Evolutionary conservation across 92 coral and sea anemone species (phyloP).

Genomic region (Zoanthus sociatus): DNA sequence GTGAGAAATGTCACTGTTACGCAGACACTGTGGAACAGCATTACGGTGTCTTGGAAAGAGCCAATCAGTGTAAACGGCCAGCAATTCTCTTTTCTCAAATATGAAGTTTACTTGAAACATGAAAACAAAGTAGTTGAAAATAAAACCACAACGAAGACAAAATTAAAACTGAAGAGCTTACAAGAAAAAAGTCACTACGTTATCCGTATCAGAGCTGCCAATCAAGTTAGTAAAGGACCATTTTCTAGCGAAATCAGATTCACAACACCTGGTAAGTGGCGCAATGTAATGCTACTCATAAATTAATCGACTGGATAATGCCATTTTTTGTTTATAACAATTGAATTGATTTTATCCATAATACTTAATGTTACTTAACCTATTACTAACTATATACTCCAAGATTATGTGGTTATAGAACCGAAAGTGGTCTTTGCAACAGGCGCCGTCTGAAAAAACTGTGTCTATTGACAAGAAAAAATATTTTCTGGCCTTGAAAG

Average conservation of each 20-base stretch:
- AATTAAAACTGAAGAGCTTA: conserved; percentile 59
- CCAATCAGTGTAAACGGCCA: conserved; percentile 51
- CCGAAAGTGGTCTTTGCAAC: too few relatives aligned
- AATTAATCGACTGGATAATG: too few relatives aligned
- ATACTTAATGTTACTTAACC: too few relatives aligned
- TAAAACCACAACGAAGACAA: conserved; percentile 42
- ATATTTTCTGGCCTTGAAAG: too few relatives aligned
- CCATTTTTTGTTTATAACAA: too few relatives aligned
- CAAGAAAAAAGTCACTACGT: conserved; percentile 67
- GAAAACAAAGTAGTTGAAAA: not conserved
- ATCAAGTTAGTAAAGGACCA: conserved; percentile 72
- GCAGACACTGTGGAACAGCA: conserved; percentile 67
- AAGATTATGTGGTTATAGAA: too few relatives aligned
- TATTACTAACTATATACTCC: too few relatives aligned
- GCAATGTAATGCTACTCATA: too few relatives aligned
- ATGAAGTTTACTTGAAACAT: not conserved
- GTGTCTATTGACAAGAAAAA: too few relatives aligned
- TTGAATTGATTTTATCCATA: too few relatives aligned
- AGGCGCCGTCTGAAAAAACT: too few relatives aligned
- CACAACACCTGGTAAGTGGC: conserved; percentile 64
- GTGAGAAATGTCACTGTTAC: conserved; percentile 58
- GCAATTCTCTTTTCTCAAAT: conserved; percentile 51
- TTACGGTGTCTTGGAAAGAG: conserved; percentile 75
- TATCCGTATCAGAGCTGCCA: conserved; percentile 62
- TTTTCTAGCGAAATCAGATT: conserved; percentile 43